These are phyloP conservation scores for Syrista parreyssii DNA, from an alignment of 2,888 invertebrate species.

Conservation along the genomic window DNA sequence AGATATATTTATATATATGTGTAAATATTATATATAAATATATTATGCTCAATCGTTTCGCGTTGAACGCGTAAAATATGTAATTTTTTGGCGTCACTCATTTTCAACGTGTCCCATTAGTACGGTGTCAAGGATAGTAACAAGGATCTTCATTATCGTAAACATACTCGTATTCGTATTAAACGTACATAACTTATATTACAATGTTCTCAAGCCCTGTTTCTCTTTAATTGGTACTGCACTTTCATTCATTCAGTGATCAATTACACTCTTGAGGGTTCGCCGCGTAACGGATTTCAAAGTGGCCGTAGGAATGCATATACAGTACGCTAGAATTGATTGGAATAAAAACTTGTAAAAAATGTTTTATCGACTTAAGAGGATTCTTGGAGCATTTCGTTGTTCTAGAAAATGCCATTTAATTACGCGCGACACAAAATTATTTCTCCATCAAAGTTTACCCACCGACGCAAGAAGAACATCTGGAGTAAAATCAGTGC, in stretches of 20 bases:
- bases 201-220: neutral
- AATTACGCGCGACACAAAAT: too few relatives aligned
- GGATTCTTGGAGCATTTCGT: neutral
- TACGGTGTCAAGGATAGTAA: neutral
- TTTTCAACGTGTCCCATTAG: neutral
- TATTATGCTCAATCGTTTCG: neutral
- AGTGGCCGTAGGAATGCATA: neutral
- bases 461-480: neutral
- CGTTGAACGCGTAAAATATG: neutral
- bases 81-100: neutral
- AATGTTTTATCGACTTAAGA: neutral
- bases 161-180: slow-evolving; percentile 3
- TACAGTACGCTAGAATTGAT: neutral
- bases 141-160: neutral
- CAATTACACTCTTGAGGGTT: neutral
- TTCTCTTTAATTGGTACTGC: neutral
- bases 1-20: neutral
- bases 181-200: slow-evolving; percentile 5
- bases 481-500: neutral
- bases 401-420: neutral
- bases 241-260: neutral
- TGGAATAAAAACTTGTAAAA: neutral
- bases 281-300: neutral
- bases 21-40: neutral
- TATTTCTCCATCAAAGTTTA: too few relatives aligned